Evolutionary conservation across 2,888 invertebrate species (phyloP), one percentile per base, ranked within the genome.

Genomic region (Tineola bisselliella): DNA sequence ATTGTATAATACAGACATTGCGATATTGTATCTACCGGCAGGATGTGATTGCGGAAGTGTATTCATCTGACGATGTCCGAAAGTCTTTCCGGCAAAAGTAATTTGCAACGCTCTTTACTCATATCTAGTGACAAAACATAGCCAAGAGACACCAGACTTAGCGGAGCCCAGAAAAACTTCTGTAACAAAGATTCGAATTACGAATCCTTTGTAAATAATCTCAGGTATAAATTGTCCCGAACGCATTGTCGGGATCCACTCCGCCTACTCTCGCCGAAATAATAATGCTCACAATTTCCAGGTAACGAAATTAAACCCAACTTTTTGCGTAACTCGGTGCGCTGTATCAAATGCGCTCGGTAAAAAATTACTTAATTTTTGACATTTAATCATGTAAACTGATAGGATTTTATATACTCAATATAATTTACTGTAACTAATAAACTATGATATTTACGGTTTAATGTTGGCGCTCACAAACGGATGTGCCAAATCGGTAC

Each of bases 401-500:
- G 65, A 71, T 73, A 74, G 25, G 5, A 44, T 44, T 13, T 44
- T 44, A 48, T n/a, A 48, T n/a, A 10, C n/a, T 48, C 48, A 13
- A 48, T 1, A 6, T 17, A 44, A 13, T 44, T 44, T 44, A 44
- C 44, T 44, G 12, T 44, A 11, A 44, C 8, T 8, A 10, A 48
- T 48, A 48, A 17, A 48, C 12, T 17, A 48, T 13, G 48, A 77
- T 86, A 86, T 84, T 84, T 84, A 80, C 77, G 75, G 78, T 71
- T 66, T 66, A 69, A 33, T 11, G 73, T 70, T 76, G 79, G 76
- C 81, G 76, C 72, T 74, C 76, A 74, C 69, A 73, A 70, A 80
- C 86, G 84, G 86, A 86, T 86, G 84, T 86, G 86, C 86, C 86
- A 86, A 87, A 86, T 84, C 74, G 73, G 81, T 82, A 71, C 76